Conservation (phyloP, 1,140 invertebrate species). For the Drosophila punjabiensis region DNA sequence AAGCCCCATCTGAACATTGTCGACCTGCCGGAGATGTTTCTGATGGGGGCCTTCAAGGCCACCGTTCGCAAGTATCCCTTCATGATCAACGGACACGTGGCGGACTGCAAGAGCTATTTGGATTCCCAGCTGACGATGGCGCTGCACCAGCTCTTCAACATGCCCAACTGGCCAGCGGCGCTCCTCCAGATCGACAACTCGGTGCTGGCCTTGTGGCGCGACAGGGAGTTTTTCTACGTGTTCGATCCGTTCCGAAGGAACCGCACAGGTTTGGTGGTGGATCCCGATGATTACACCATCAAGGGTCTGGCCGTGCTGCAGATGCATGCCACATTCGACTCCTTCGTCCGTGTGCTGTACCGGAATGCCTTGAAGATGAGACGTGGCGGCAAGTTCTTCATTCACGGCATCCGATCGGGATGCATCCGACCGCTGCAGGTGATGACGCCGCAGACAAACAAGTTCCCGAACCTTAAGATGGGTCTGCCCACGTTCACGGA, state of each 20-base stretch:
- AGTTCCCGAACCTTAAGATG: constrained; percentile 68
- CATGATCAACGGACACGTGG: constrained; percentile 74
- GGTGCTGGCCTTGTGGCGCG: constrained; percentile 85
- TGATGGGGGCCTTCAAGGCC: constrained; percentile 79
- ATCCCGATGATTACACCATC: constrained; percentile 75
- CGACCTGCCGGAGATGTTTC: constrained; percentile 77
- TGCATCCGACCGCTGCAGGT: constrained; percentile 73
- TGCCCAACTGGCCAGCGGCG: constrained; percentile 82
- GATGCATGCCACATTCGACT: constrained; percentile 78
- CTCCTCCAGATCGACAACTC: constrained; percentile 85
- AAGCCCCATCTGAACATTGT: constrained; percentile 78
- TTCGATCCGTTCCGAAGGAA: constrained; percentile 85
- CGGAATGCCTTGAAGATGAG: constrained; percentile 77
- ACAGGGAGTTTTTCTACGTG: constrained; percentile 85
- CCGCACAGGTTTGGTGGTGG: constrained; percentile 67
- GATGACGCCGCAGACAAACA: constrained; percentile 57
- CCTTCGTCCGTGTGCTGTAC: constrained; percentile 68
- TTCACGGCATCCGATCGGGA: constrained; percentile 73
- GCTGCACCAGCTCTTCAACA: constrained; percentile 79
- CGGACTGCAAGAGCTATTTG: constrained; percentile 68
- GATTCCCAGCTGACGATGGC: constrained; percentile 80
- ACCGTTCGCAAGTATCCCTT: constrained; percentile 74
- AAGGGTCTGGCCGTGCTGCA: constrained; percentile 75
- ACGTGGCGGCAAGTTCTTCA: constrained; percentile 80
- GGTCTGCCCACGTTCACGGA: constrained; percentile 67